These are phyloP conservation scores for Aleiodes sp. DNA, from an alignment of 1,140 invertebrate species.

Conservation along the genomic window DNA sequence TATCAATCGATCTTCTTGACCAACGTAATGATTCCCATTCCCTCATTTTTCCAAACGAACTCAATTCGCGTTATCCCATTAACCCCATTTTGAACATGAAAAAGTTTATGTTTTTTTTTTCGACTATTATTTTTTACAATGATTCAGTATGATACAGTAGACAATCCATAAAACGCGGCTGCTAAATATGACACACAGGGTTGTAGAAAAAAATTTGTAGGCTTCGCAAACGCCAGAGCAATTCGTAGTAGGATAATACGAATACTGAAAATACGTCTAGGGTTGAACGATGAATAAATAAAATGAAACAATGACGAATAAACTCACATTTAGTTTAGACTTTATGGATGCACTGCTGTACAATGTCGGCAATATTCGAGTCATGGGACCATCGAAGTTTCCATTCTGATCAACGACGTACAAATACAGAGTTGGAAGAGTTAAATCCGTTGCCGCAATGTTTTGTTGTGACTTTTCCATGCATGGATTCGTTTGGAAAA, in stretches of 20 bases:
- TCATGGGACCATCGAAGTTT: slow-evolving; percentile 53
- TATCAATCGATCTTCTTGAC: not conserved
- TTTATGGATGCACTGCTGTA: slow-evolving; percentile 42
- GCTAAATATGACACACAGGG: too few species aligned
- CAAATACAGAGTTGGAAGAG: slow-evolving; percentile 47
- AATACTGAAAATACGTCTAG: not conserved
- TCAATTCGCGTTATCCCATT: slow-evolving; percentile 37
- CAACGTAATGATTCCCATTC: not conserved
- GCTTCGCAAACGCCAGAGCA: too few species aligned
- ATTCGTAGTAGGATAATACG: too few species aligned
- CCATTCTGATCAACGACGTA: slow-evolving; percentile 57
- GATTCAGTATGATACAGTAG: too few species aligned
- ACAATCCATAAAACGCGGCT: too few species aligned
- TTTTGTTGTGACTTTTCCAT: slow-evolving; percentile 27
- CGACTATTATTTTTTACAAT: too few species aligned
- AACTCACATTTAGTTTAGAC: slow-evolving; percentile 29
- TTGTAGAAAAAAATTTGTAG: too few species aligned
- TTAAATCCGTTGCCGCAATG: slow-evolving; percentile 40
- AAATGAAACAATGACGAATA: not conserved
- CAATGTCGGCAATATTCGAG: slow-evolving; percentile 53
- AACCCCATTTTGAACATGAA: slow-evolving; percentile 24
- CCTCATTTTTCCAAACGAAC: not conserved
- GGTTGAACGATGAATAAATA: not conserved
- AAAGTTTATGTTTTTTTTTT: slow-evolving; percentile 23
- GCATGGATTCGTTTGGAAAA: slow-evolving; percentile 54